Evolutionary conservation across 2,797 vertebrate species (phyloP), one percentile per base, ranked within the genome.

Genomic region (Sebastes variabilis): DNA sequence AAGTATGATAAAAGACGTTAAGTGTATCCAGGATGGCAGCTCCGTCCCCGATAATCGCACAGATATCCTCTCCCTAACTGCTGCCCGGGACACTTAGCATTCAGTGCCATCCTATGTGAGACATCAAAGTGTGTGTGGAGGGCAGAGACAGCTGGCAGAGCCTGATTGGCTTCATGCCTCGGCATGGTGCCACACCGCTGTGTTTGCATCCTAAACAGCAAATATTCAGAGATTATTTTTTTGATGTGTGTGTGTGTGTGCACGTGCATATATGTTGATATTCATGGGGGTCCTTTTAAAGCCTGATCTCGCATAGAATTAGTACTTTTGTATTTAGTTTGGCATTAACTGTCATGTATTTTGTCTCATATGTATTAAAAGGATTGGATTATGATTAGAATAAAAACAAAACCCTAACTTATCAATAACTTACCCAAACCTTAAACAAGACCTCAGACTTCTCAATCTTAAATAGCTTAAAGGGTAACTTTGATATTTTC

Each of bases 91-190:
- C 84, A 82, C 88, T 94, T 91, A 89, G 83, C 88, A 94, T 93
- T 91, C 90, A 89, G 81, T 77, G 66, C 90, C 82, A 89, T 88
- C 80, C 79, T 75, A 64, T 80, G 80, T 81, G 88, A 80, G 75
- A 90, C 93, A 94, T 94, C 90, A 94, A 93, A 92, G 90, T 87
- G 89, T 75, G 85, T 84, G 87, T 83, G 85, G 73, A 89, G 87
- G 82, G 81, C 89, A 89, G 81, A 88, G 88, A 91, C 93, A 95
- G 93, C 92, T 92, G 91, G 87, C 69, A 68, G 69, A 66, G 75
- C 42, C 80, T 83, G 92, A 91, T 91, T 92, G 91, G 90, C 89
- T 86, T 78, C 56, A 46, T 76, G 86, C 77, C 89, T 91, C 80
- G 67, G 86, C 86, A 29, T 81, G 85, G 78, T 66, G 55, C 88